Evolutionary conservation across 2,888 invertebrate species (phyloP).

Genomic region (Neelides folsomi): DNA sequence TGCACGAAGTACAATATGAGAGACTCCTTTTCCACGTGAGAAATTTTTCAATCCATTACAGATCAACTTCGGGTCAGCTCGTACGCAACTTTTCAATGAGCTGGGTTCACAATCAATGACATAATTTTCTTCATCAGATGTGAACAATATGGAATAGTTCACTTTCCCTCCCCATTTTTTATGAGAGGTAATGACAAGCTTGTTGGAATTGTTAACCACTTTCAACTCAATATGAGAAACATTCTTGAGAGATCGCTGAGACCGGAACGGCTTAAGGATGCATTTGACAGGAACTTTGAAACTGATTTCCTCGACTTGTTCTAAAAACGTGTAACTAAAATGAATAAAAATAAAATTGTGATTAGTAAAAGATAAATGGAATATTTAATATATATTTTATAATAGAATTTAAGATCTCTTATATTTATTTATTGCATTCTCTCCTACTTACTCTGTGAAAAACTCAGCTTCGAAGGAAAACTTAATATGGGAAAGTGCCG

Average conservation of each 20-base stretch:
- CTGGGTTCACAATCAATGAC: slow-evolving; percentile 17
- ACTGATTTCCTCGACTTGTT: slow-evolving; percentile 10
- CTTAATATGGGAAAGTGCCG: neutral
- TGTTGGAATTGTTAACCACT: slow-evolving; percentile 7
- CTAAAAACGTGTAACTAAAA: slow-evolving; percentile 12
- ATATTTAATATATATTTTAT: too few relatives aligned
- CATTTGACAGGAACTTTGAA: slow-evolving; percentile 22
- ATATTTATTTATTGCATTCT: too few relatives aligned
- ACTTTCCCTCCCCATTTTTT: slow-evolving; percentile 16
- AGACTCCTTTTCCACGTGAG: slow-evolving; percentile 17
- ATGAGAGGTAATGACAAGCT: slow-evolving; percentile 13
- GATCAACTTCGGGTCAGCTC: slow-evolving; percentile 20
- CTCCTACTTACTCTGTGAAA: slow-evolving; percentile 14
- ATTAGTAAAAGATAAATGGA: too few relatives aligned
- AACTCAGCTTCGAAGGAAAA: slow-evolving; percentile 14
- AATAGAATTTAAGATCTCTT: too few relatives aligned
- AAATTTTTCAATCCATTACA: slow-evolving; percentile 21
- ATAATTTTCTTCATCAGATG: slow-evolving; percentile 8
- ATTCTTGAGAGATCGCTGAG: slow-evolving; percentile 16
- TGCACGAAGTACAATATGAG: slow-evolving; percentile 22
- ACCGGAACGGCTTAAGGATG: slow-evolving; percentile 26
- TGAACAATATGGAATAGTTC: slow-evolving; percentile 13
- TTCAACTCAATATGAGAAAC: slow-evolving; percentile 17
- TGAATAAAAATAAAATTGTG: too few relatives aligned
- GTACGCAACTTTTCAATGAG: slow-evolving; percentile 12